Evolutionary conservation across 2,797 vertebrate genomes (phyloP), one percentile per base, ranked within the genome.

Genomic region (Pipistrellus kuhlii): DNA sequence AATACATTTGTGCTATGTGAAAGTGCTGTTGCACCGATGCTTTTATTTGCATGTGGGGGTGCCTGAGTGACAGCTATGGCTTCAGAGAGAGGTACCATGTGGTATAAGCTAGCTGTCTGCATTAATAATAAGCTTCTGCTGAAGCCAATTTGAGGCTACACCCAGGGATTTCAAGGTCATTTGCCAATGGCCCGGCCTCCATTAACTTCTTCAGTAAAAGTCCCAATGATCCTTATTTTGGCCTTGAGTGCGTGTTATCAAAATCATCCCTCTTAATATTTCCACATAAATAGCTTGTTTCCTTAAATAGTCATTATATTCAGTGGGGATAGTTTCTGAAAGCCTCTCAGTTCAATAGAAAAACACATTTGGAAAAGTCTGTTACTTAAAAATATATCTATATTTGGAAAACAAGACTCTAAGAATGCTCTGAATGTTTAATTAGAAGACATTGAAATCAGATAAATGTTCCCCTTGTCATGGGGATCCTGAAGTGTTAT

Each of bases 151-250:
- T 8, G 91, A 98, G 97, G 93, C 93, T 97, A 97, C 96, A 95
- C 97, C 90, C 68, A 97, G 94, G 96, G 98, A 98, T 97, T 98
- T 98, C 94, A 96, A 97, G 97, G 98, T 98, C 98, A 96, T 96
- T 98, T 97, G 95, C 97, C 98, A 97, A 95, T 98, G 97, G 97
- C 97, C 97, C 97, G 96, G 97, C 97, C 97, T 98, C 97, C 97
- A 98, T 98, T 98, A 98, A 98, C 97, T 98, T 98, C 96, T 96
- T 94, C 80, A 88, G 98, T 97, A 98, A 98, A 98, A 97, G 97
- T 98, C 98, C 97, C 96, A 96, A 88, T 96, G 95, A 98, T 98
- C 97, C 97, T 98, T 98, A 96, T 98, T 98, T 98, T 98, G 97
- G 96, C 98, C 97, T 96, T 94, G 96, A 97, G 97, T 97, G 96